Evolutionary conservation across 1,140 invertebrate species (phyloP).

Genomic region (Drosophila guanche): DNA sequence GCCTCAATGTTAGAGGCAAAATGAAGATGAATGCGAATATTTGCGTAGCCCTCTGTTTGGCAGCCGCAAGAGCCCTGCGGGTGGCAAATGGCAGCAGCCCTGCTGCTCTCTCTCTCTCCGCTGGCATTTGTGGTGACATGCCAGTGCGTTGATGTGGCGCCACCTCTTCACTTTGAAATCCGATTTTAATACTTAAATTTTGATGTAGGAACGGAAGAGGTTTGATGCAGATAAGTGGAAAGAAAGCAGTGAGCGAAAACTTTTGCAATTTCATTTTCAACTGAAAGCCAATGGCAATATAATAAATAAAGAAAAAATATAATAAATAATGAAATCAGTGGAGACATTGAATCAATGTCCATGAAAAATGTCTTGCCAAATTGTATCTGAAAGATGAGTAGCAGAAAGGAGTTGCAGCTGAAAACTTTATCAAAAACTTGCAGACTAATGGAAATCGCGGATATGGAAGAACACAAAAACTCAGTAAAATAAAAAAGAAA

Average conservation of each 20-base stretch:
- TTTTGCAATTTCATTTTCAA: conserved; percentile 17
- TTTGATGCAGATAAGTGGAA: conserved; percentile 12
- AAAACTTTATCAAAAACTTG: conserved; percentile 41
- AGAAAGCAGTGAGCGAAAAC: conserved; percentile 8
- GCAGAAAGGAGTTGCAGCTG: neutral
- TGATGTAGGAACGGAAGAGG: neutral
- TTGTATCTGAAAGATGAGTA: conserved; percentile 12
- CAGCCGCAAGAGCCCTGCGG: conserved; percentile 34
- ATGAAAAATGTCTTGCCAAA: conserved; percentile 7
- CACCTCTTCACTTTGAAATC: conserved; percentile 44
- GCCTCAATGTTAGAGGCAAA: conserved; percentile 39
- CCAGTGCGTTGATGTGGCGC: conserved; percentile 1
- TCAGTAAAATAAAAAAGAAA: neutral
- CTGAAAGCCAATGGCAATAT: conserved; percentile 19
- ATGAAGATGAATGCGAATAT: conserved; percentile 76
- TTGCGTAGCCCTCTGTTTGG: conserved; percentile 50
- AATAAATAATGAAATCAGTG: conserved; percentile 18
- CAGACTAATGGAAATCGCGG: conserved; percentile 56
- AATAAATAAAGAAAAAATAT: conserved; percentile 27
- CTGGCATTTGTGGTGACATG: conserved; percentile 49
- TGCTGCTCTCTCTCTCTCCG: conserved; percentile 23
- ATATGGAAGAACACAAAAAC: conserved; percentile 8
- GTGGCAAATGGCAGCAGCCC: conserved; percentile 12
- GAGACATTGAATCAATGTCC: conserved; percentile 2
- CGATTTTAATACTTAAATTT: conserved; percentile 46